Percentiles rank a stretch among this genome's conserved stretches.
Evolutionary conservation across 2,888 invertebrate species (phyloP).

Genomic region (Gerris lacustris): DNA sequence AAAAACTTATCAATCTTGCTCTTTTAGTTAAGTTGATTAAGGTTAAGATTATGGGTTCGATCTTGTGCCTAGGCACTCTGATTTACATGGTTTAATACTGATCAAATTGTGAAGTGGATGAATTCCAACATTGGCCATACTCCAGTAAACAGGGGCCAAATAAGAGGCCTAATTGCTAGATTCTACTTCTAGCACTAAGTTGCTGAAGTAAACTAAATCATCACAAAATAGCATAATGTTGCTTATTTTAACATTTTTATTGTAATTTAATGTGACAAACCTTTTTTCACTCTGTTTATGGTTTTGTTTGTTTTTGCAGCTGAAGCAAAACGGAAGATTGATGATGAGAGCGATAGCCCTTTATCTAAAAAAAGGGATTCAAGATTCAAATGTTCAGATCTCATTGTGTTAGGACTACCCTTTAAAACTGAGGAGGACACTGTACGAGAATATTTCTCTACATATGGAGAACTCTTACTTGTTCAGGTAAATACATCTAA

Average conservation of each 20-base stretch:
- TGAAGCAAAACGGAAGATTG: neutral
- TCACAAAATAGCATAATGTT: neutral
- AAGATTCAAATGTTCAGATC: constrained; percentile 81
- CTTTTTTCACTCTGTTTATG: too few species aligned
- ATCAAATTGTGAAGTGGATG: too few species aligned
- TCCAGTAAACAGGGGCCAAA: too few species aligned
- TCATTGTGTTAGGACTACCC: constrained; percentile 92
- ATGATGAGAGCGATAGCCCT: neutral
- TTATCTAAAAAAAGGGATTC: neutral
- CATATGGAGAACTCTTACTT: constrained; percentile 95
- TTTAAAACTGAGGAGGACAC: constrained; percentile 96
- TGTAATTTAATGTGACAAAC: neutral
- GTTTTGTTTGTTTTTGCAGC: neutral
- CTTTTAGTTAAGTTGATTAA: too few species aligned
- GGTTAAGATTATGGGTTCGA: too few species aligned
- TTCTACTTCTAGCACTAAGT: too few species aligned
- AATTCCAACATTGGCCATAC: too few species aligned
- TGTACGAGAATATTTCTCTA: constrained; percentile 88
- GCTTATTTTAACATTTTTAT: neutral
- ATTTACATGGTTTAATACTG: too few species aligned
- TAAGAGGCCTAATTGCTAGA: too few species aligned
- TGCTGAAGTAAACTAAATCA: neutral
- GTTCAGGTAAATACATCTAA: constrained; percentile 35
- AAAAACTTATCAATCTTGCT: too few species aligned
- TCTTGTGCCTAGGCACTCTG: too few species aligned